Evolutionary conservation across 2,113 vertebrate genomes (phyloP).

Genomic region (Emydocephalus ijimae): DNA sequence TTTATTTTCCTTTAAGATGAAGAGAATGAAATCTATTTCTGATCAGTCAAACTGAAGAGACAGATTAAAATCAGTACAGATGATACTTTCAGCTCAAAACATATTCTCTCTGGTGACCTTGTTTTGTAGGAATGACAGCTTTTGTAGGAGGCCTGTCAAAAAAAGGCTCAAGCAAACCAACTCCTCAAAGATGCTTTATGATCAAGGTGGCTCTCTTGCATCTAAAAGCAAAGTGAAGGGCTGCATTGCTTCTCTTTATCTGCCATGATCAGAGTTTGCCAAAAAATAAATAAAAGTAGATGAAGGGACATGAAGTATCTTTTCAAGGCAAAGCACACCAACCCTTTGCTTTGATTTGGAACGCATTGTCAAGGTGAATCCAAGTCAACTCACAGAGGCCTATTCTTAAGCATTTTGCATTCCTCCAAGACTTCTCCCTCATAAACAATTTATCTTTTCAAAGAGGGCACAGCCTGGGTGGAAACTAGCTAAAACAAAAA

Average conservation of each 20-base stretch:
- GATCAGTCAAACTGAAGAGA: background rate
- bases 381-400: background rate
- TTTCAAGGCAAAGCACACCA: background rate
- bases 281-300: background rate
- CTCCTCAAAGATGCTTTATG: background rate
- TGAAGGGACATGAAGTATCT: background rate
- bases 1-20: background rate
- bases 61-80: background rate
- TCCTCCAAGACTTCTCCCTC: background rate
- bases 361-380: background rate
- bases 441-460: background rate
- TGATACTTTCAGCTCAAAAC: background rate
- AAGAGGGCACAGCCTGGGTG: background rate
- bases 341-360: background rate
- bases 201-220: background rate
- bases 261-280: background rate
- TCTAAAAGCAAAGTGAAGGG: background rate
- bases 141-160: background rate
- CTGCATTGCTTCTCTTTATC: background rate
- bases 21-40: background rate
- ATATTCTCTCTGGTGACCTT: background rate
- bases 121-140: background rate
- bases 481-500: background rate
- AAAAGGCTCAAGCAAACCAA: background rate
- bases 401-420: background rate